Base-by-base conservation (phyloP, 2,113 vertebrate species). In the Vulpes lagopus region DNA sequence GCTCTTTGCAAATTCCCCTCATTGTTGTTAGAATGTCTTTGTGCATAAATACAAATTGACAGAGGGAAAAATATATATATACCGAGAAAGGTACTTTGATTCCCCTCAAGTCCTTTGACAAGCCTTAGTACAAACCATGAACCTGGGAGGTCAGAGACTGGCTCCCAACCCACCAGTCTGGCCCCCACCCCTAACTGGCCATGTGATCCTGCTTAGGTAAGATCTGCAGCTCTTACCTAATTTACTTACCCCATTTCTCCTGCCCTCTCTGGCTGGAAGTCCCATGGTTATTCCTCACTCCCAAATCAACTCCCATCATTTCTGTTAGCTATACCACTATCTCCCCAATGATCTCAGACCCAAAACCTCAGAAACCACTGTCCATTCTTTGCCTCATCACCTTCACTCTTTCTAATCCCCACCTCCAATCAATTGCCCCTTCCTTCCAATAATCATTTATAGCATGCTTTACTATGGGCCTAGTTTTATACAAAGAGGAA, bases 1-100 rank as follows among this genome's bases (percentile, higher is more conserved):
- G 82, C 82, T 74, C 32, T 82, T 97, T 89, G 60, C 91, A 96
- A 93, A 95, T 97, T 98, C 38, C 71, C 87, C 93, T 97, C 97
- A 94, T 97, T 92, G 62, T 91, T 95, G 86, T 91, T 96, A 93
- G 64, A 97, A 95, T 91, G 49, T 82, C 89, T 97, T 95, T 96
- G 89, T 90, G 76, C 85, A 91, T 83, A 97, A 97, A 86, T 93
- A 91, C 59, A 95, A 97, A 95, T n/a, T 91, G 83, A 95, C 55
- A 88, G 67, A 67, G 43, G 25, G 14, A 88, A 80, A 90, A 95
- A 86, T 38, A 3, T 23, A 43, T 4, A 76, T 91, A 89, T 81
- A 35, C 71, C 84, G 53, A 65, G 88, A 95, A 91, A 64, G 35
- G 32, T 96, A 60, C 38, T 91, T 94, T 82, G 78, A 81, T 84